These are phyloP conservation scores for Cryptophagus acutangulus DNA, from an alignment of 2,888 invertebrate genomes.

Conservation along the genomic window DNA sequence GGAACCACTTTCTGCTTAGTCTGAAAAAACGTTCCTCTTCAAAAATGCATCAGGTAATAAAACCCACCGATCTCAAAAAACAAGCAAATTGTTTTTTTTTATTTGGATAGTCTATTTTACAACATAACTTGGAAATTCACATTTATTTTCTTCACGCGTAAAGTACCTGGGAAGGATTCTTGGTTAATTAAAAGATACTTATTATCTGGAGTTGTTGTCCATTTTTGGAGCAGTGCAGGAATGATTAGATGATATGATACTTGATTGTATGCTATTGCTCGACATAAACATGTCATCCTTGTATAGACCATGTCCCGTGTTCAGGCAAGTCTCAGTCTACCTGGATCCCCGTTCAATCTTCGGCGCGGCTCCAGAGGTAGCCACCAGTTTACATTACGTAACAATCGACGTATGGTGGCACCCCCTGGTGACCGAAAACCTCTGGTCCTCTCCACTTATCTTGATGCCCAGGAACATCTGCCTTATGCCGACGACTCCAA, in stretches of 20 bases:
- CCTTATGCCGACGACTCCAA: constrained; percentile 97
- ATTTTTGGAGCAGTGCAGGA: no score
- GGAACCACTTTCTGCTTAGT: no score
- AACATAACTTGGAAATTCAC: no score
- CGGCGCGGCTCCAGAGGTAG: constrained; percentile 87
- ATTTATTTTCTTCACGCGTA: no score
- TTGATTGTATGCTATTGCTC: constrained; percentile 23
- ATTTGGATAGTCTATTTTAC: no score
- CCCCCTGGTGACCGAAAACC: constrained; percentile 88
- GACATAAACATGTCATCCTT: constrained; percentile 39
- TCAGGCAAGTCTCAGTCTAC: constrained; percentile 94
- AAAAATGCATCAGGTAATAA: no score
- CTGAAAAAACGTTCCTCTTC: no score
- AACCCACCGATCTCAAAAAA: no score
- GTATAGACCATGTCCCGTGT: constrained; percentile 47
- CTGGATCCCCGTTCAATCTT: constrained; percentile 93
- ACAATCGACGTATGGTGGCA: constrained; percentile 72
- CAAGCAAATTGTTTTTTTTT: no score
- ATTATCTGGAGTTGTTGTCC: no score
- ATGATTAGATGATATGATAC: neutral
- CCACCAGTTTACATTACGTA: constrained; percentile 86
- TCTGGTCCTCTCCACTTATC: constrained; percentile 87
- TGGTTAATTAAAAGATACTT: no score
- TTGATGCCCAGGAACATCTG: constrained; percentile 90
- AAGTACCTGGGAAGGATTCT: no score